Conservation (phyloP, 2,797 vertebrate genomes). For the Passerculus sandwichensis region DNA sequence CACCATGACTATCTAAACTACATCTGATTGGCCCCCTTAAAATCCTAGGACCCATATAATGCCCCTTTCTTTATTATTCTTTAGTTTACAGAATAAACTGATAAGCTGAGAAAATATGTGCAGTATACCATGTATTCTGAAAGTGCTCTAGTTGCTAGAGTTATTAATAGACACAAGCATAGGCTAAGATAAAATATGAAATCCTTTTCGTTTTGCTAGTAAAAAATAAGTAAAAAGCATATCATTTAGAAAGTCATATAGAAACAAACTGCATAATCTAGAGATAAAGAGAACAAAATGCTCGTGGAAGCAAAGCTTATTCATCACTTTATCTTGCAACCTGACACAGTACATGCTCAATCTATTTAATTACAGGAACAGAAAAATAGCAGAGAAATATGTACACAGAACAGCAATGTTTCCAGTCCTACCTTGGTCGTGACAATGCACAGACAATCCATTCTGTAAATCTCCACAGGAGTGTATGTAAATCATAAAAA, state of each 20-base stretch:
- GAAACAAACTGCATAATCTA: constrained; percentile 58
- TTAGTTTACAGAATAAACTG: constrained; percentile 58
- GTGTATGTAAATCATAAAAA: constrained; percentile 83
- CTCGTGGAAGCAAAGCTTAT: constrained; percentile 63
- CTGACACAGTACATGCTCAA: constrained; percentile 67
- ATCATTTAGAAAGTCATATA: constrained; percentile 70
- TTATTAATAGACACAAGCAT: constrained; percentile 74
- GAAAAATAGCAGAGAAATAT: constrained; percentile 72
- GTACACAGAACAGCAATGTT: constrained; percentile 67
- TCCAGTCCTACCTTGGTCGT: constrained; percentile 94
- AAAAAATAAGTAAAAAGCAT: constrained; percentile 59
- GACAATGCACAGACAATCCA: constrained; percentile 98
- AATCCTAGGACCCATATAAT: constrained; percentile 65
- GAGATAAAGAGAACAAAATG: constrained; percentile 61
- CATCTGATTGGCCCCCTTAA: constrained; percentile 78
- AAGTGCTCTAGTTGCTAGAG: constrained; percentile 66
- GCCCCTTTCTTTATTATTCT: constrained; percentile 67
- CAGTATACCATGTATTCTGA: constrained; percentile 57
- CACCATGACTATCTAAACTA: constrained; percentile 72
- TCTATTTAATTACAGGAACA: constrained; percentile 70
- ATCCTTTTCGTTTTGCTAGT: constrained; percentile 47
- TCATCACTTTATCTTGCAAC: constrained; percentile 73
- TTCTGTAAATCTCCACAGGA: constrained; percentile 85
- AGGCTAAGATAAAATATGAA: constrained; percentile 48
- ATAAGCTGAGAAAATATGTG: constrained; percentile 58